Conservation (phyloP, 2,797 vertebrate species). For the Micromesistius poutassou region DNA sequence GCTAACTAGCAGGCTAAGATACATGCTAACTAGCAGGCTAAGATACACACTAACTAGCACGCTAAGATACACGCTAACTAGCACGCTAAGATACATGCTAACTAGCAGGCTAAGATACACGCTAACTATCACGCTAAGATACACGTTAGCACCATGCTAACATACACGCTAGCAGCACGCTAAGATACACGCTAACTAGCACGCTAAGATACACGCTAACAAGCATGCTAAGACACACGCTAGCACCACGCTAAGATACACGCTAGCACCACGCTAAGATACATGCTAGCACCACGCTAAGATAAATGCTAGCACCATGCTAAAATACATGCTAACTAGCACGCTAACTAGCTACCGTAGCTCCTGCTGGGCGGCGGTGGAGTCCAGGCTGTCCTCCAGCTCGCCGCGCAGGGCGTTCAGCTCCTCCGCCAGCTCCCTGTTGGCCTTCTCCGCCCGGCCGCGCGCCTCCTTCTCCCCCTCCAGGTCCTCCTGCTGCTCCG, state of each 20-base stretch:
- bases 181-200: no score
- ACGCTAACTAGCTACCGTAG: constrained; percentile 75
- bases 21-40: no score
- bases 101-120: no score
- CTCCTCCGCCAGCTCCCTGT: constrained; percentile 90
- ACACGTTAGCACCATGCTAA: neutral
- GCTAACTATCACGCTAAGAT: no score
- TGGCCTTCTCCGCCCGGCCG: constrained; percentile 88
- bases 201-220: no score
- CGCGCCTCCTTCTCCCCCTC: constrained; percentile 83
- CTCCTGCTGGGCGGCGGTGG: constrained; percentile 92
- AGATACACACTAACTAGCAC: no score
- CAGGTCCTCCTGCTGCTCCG: constrained; percentile 91
- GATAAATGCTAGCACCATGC: neutral
- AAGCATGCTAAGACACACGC: no score
- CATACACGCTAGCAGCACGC: neutral
- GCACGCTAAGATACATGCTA: no score
- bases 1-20: no score
- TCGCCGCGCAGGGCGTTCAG: constrained; percentile 89
- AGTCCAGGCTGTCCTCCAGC: constrained; percentile 94
- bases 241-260: neutral
- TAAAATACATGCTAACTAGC: neutral
- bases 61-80: no score
- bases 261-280: neutral
- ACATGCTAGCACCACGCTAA: no score